These are phyloP conservation scores for Caenorhabditis zanzibari DNA, from an alignment of 2,888 invertebrate species.

Conservation along the genomic window DNA sequence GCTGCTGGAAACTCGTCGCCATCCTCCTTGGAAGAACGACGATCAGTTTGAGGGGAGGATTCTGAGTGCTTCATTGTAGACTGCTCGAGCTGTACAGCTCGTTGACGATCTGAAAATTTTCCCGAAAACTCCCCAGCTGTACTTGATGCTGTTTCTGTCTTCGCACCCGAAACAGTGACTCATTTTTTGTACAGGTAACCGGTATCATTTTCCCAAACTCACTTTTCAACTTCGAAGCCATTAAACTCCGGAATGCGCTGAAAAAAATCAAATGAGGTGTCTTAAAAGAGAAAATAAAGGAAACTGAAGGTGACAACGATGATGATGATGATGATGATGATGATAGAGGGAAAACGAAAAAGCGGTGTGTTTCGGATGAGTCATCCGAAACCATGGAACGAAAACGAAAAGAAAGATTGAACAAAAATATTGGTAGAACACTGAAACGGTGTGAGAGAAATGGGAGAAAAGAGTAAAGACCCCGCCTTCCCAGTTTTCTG, in stretches of 20 bases:
- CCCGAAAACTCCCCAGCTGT: neutral
- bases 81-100: conserved; percentile 11
- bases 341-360: conserved; percentile 6
- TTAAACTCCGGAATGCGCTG: conserved; percentile 9
- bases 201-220: conserved; percentile 24
- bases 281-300: neutral
- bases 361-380: conserved; percentile 26
- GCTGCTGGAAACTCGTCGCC: conserved; percentile 38
- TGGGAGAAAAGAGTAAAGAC: conserved; percentile 7
- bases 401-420: conserved; percentile 27
- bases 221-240: conserved; percentile 64
- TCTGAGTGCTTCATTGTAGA: neutral
- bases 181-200: conserved; percentile 2
- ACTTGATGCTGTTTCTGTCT: neutral
- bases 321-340: conserved; percentile 5
- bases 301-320: conserved; percentile 25
- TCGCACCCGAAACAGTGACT: too few relatives aligned
- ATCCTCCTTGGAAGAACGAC: conserved; percentile 27
- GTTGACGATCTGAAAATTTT: conserved; percentile 36
- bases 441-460: conserved; percentile 6
- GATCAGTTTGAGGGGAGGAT: conserved; percentile 15
- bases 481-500: conserved; percentile 14
- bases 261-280: neutral
- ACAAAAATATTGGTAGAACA: conserved; percentile 53
- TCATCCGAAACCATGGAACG: conserved; percentile 37